These are phyloP conservation scores for Mercenaria mercenaria DNA, from an alignment of 1,140 invertebrate species.

Conservation along the genomic window DNA sequence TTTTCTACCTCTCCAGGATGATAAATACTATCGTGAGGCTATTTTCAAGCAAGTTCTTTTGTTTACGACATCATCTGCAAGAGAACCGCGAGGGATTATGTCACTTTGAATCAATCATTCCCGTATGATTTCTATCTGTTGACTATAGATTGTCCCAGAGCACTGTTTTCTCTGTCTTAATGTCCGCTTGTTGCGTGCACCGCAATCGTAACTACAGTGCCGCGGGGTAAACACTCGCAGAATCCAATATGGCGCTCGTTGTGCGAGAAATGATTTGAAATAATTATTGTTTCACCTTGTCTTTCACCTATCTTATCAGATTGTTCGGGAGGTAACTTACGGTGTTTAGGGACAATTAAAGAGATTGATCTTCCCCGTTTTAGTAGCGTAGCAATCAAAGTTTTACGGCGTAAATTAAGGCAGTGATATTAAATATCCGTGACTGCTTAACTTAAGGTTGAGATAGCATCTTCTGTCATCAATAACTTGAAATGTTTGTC, in stretches of 20 bases:
- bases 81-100: slow-evolving; percentile 47
- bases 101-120: slow-evolving; percentile 51
- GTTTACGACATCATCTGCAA: slow-evolving; percentile 51
- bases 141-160: slow-evolving; percentile 43
- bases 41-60: slow-evolving; percentile 47
- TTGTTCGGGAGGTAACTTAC: slow-evolving; percentile 56
- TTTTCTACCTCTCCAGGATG: slow-evolving; percentile 17
- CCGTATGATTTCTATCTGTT: slow-evolving; percentile 38
- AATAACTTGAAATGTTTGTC: slow-evolving; percentile 38
- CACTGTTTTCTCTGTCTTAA: slow-evolving; percentile 20
- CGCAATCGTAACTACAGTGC: slow-evolving; percentile 37
- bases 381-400: slow-evolving; percentile 16
- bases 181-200: slow-evolving; percentile 46
- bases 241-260: slow-evolving; percentile 55
- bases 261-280: slow-evolving; percentile 57
- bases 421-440: slow-evolving; percentile 39
- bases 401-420: slow-evolving; percentile 48
- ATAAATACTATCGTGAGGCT: background rate
- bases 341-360: slow-evolving; percentile 62
- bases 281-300: slow-evolving; percentile 61
- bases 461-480: slow-evolving; percentile 44
- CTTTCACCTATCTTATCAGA: slow-evolving; percentile 53
- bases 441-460: slow-evolving; percentile 48
- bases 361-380: slow-evolving; percentile 53
- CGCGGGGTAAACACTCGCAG: slow-evolving; percentile 27